Evolutionary conservation across 64 coral and sea anemone species (phyloP).

Genomic region (Cladopsammia gracilis): DNA sequence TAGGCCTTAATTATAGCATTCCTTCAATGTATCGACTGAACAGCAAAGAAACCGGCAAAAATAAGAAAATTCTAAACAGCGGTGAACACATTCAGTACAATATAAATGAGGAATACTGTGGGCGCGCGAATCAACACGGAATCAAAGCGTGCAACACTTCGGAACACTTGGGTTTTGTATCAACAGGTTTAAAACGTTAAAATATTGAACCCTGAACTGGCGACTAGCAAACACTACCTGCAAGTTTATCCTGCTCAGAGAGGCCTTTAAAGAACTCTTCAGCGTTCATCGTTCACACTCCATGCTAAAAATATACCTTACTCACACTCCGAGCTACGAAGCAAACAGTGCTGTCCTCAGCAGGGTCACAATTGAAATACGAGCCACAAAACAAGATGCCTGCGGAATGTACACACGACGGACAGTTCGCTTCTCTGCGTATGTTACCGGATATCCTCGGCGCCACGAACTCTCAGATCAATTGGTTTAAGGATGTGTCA

Average conservation of each 20-base stretch:
- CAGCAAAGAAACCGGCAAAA: neutral
- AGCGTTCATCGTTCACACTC: too few relatives aligned
- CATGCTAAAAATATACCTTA: too few relatives aligned
- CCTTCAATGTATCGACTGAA: constrained; percentile 23
- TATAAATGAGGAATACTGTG: neutral
- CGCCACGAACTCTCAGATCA: neutral
- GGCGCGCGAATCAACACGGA: neutral
- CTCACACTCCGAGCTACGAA: constrained; percentile 11
- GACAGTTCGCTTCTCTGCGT: constrained; percentile 35
- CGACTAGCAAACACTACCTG: too few relatives aligned
- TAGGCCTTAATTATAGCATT: constrained; percentile 45
- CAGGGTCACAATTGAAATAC: constrained; percentile 62
- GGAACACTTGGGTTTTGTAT: constrained; percentile 35
- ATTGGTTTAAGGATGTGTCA: constrained; percentile 8
- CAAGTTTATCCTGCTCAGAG: too few relatives aligned
- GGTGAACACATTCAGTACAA: neutral
- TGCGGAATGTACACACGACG: constrained; percentile 81
- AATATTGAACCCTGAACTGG: too few relatives aligned
- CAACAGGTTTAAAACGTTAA: too few relatives aligned
- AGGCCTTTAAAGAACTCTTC: too few relatives aligned
- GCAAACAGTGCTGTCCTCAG: constrained; percentile 50
- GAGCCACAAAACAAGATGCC: constrained; percentile 77
- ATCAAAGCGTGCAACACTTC: neutral
- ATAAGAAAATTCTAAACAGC: neutral
- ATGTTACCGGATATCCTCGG: constrained; percentile 55